A percentile compares a stretch with the other conserved stretches of the same genome.
These are phyloP conservation scores for Dynastes tityus DNA, from an alignment of 2,888 invertebrate species.

Conservation along the genomic window DNA sequence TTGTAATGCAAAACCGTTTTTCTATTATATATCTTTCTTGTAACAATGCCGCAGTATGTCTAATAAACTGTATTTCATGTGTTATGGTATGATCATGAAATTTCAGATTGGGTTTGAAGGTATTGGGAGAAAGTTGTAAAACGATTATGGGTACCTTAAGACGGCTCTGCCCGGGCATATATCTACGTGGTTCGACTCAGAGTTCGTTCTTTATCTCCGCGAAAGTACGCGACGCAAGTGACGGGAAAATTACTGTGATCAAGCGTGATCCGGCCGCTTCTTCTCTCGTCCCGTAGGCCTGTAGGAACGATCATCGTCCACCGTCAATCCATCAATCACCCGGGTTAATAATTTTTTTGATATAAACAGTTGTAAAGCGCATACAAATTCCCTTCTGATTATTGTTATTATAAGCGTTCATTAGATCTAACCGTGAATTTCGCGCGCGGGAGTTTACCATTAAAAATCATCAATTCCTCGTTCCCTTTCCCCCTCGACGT, in stretches of 20 bases:
- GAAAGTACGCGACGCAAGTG: slow-evolving; percentile 57
- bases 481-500: slow-evolving; percentile 15
- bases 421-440: slow-evolving; percentile 68
- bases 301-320: slow-evolving; percentile 39
- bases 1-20: too few species aligned
- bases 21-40: too few species aligned
- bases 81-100: neutral
- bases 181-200: slow-evolving; percentile 9
- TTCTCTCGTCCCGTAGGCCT: slow-evolving; percentile 29
- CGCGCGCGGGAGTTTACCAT: slow-evolving; percentile 55
- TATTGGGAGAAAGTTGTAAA: neutral
- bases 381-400: slow-evolving; percentile 68
- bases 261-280: slow-evolving; percentile 57
- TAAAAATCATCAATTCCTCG: slow-evolving; percentile 46
- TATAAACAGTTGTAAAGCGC: slow-evolving; percentile 69
- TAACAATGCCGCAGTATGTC: too few species aligned
- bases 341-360: slow-evolving; percentile 54
- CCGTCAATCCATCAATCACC: slow-evolving; percentile 70
- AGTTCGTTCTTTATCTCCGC: slow-evolving; percentile 42
- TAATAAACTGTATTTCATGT: neutral
- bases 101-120: neutral
- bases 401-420: slow-evolving; percentile 69
- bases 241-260: slow-evolving; percentile 71
- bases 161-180: slow-evolving; percentile 3
- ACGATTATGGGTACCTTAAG: neutral